These are phyloP conservation scores for Lepus oiostolus DNA, from an alignment of 2,797 vertebrate genomes.

Conservation along the genomic window DNA sequence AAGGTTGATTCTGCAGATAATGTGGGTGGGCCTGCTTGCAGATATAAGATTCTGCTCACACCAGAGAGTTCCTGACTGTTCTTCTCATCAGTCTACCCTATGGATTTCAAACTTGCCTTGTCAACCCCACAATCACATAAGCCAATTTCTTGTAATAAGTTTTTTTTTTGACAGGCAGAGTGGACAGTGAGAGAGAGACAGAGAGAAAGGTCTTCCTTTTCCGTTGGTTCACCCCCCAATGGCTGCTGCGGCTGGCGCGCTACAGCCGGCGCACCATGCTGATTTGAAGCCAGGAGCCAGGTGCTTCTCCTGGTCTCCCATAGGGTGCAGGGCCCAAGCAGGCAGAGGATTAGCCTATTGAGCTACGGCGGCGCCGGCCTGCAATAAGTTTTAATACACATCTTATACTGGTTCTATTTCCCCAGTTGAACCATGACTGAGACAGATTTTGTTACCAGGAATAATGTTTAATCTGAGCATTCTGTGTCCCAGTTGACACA, in stretches of 20 bases:
- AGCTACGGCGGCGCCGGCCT: too few relatives aligned
- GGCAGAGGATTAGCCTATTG: too few relatives aligned
- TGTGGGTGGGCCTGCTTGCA: background rate
- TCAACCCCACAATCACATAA: too few relatives aligned
- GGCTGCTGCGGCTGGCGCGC: too few relatives aligned
- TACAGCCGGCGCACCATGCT: too few relatives aligned
- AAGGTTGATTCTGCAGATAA: conserved; percentile 2
- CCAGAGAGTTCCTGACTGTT: background rate
- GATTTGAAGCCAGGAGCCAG: too few relatives aligned
- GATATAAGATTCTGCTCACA: conserved; percentile 31
- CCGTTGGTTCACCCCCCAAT: too few relatives aligned
- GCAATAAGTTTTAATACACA: background rate
- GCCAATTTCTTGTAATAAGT: conserved; percentile 20
- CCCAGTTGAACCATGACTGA: background rate
- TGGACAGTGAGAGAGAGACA: too few relatives aligned
- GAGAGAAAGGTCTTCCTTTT: too few relatives aligned
- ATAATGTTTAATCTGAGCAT: background rate
- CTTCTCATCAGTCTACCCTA: background rate
- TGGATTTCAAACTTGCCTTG: background rate
- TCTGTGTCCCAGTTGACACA: background rate
- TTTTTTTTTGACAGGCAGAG: background rate
- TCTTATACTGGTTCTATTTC: background rate
- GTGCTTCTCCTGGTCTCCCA: too few relatives aligned
- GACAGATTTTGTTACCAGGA: conserved; percentile 21
- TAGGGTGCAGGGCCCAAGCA: too few relatives aligned